A percentile compares a stretch with the other conserved stretches of the same genome.
phyloP scores from a whole-genome alignment of 2,113 vertebrate genomes.

The Trochalopteron elliotii region DNA sequence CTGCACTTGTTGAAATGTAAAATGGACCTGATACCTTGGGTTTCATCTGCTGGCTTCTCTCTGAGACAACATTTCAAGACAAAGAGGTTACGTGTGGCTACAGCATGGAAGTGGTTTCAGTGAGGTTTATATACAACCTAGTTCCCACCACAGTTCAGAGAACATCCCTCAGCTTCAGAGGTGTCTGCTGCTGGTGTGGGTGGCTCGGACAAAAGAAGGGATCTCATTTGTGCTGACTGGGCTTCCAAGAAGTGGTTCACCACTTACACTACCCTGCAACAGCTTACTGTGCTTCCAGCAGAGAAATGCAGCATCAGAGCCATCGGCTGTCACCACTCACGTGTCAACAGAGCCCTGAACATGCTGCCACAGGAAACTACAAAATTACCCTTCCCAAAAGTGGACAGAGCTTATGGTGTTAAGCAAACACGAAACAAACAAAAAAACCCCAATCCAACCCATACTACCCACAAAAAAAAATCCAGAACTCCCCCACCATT shows the following conservation, averaged over 20 bases:
- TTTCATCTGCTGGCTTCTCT: neutral
- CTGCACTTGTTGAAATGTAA: conserved; percentile 18
- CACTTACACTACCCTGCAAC: neutral
- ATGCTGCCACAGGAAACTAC: neutral
- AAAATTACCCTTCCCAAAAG: neutral
- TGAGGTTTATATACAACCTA: conserved; percentile 39
- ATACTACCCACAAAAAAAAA: neutral
- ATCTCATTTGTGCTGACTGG: neutral
- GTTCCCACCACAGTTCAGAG: neutral
- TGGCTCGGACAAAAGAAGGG: neutral
- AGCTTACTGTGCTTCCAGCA: neutral
- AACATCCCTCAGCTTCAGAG: neutral
- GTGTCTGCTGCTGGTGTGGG: neutral
- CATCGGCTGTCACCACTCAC: neutral
- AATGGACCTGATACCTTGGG: neutral
- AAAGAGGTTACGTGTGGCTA: neutral
- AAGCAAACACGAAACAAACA: neutral
- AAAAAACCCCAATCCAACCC: fast-evolving
- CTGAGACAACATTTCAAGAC: neutral
- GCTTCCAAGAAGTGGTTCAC: neutral
- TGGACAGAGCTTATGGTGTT: neutral
- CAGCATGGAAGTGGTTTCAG: conserved; percentile 17
- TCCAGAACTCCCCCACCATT: fast-evolving
- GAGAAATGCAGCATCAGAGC: neutral
- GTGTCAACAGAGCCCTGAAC: neutral